Percentiles rank a stretch among this genome's conserved stretches.
Evolutionary conservation across 37 sponge, comb jelly and placozoan species (phyloP).

Genomic region (Geodia barretti): DNA sequence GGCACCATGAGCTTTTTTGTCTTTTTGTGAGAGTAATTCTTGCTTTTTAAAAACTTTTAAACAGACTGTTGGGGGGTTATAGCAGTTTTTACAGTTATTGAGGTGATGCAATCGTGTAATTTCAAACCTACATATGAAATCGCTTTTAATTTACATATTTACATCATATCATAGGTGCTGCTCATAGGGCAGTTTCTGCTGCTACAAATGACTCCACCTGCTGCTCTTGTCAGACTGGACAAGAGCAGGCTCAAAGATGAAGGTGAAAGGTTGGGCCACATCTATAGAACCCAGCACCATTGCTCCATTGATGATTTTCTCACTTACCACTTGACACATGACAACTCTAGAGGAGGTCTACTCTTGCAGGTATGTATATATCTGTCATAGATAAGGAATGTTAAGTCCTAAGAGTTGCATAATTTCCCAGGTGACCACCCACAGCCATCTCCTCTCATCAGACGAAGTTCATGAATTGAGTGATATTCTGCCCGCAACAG

Average conservation of each 20-base stretch:
- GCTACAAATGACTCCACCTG: conserved; percentile 67
- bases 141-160: too few species aligned
- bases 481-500: not conserved
- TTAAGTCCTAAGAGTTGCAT: not conserved
- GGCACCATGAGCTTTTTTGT: too few species aligned
- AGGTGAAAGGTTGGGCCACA: not conserved
- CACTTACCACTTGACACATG: not conserved
- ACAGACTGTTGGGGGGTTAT: too few species aligned
- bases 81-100: too few species aligned
- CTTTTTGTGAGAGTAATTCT: too few species aligned
- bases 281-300: conserved; percentile 51
- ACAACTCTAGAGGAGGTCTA: conserved; percentile 4
- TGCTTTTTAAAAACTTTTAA: too few species aligned
- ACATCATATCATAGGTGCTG: conserved; percentile 46
- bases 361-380: conserved; percentile 34
- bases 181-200: conserved; percentile 42
- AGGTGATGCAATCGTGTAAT: too few species aligned
- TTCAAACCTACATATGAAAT: too few species aligned
- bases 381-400: not conserved
- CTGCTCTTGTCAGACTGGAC: conserved; percentile 63
- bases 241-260: conserved; percentile 15
- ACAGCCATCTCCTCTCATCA: conserved; percentile 66
- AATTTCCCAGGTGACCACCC: conserved; percentile 79
- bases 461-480: conserved; percentile 41
- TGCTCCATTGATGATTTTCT: conserved; percentile 44